These are phyloP conservation scores for Chrysomela aeneicollis DNA, from an alignment of 2,888 invertebrate species.

Conservation along the genomic window DNA sequence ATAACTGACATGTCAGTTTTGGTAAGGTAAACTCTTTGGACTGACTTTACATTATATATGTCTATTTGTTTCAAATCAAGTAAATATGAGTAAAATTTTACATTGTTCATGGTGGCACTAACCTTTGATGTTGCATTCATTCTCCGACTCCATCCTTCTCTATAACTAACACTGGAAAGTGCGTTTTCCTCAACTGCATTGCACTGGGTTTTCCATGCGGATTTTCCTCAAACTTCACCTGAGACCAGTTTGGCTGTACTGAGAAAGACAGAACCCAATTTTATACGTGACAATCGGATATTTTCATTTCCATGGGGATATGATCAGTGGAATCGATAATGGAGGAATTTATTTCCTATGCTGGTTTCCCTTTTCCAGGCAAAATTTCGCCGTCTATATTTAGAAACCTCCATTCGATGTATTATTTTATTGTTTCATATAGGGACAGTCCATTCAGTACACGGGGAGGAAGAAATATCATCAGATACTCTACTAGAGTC, in stretches of 20 bases:
- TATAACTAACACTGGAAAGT: background rate
- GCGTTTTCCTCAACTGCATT: slow-evolving; percentile 43
- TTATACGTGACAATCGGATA: slow-evolving; percentile 37
- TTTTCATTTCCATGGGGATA: slow-evolving; percentile 48
- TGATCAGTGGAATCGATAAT: slow-evolving; percentile 40
- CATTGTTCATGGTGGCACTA: slow-evolving; percentile 12
- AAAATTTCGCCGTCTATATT: slow-evolving; percentile 5
- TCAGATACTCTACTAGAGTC: too few relatives aligned
- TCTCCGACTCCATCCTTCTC: slow-evolving; percentile 43
- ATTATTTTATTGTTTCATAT: background rate
- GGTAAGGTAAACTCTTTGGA: too few relatives aligned
- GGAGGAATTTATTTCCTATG: slow-evolving; percentile 29
- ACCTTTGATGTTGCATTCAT: slow-evolving; percentile 40
- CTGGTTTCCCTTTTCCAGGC: slow-evolving; percentile 32
- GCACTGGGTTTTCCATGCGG: slow-evolving; percentile 33
- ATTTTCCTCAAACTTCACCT: slow-evolving; percentile 14
- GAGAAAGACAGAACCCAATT: slow-evolving; percentile 36
- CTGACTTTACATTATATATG: too few relatives aligned
- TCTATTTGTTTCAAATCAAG: too few relatives aligned
- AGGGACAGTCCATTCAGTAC: too few relatives aligned
- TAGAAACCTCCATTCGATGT: background rate
- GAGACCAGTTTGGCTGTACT: slow-evolving; percentile 2
- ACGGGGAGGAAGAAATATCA: too few relatives aligned
- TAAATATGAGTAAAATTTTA: background rate
- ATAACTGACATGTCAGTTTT: too few relatives aligned